Evolutionary conservation across 1,140 invertebrate species (phyloP), one percentile per base, ranked within the genome.

Genomic region (Cydia amplana): DNA sequence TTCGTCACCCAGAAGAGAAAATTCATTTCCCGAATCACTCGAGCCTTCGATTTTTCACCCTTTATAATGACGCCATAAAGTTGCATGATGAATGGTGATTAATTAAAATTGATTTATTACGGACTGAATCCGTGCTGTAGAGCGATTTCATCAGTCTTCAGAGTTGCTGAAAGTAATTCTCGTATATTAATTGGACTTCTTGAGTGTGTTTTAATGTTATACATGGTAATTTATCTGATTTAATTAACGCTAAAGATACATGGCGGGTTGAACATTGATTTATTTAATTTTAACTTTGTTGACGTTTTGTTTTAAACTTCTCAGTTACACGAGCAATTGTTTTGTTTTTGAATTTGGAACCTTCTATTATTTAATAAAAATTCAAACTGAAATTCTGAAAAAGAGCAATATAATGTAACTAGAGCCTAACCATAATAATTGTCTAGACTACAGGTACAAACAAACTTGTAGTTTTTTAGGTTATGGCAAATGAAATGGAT

Each of bases 101-200:
- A 70, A 70, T 70, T 70, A 70, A 70, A 70, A 70, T 70, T 70
- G 65, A 70, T 70, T 70, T 70, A 70, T 70, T 70, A 36, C 65
- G 16, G 36, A 70, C 65, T 36, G 36, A 64, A 64, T 23, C 23
- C 63, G 12, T 64, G 14, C 63, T n/a, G 51, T 14, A 5, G 64
- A 14, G 64, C 64, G 63, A 28, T 64, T 67, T 67, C 64, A 32
- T 67, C 64, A 32, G 16, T 32, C 64, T 67, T 67, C 23, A 1
- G 64, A 28, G 25, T 67, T 16, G 28, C 25, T 18, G 32, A 43
- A 70, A 70, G 65, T 70, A 36, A 70, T 70, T 70, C 65, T 40
- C 28, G 65, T 36, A 36, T 36, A 70, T 70, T 36, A 36, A 70
- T 70, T 18, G 65, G 65, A 70, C 65, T 32, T 70, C 32, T 70